Base-by-base conservation (phyloP, 1,140 invertebrate species). In the Platorchestia sp. region DNA sequence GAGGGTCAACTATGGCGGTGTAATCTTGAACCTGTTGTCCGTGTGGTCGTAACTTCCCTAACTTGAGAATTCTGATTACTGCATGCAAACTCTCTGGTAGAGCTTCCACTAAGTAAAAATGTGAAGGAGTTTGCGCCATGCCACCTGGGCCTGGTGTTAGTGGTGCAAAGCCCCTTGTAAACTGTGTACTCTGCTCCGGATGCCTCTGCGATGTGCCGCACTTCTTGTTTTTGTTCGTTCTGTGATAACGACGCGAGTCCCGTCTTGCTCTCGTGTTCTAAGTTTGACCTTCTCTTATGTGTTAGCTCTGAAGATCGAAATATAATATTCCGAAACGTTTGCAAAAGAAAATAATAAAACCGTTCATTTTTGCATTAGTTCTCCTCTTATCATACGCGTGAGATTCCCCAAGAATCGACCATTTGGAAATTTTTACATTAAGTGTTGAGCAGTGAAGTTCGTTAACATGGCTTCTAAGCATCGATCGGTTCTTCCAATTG, bases 141-240 rank as follows among this genome's bases (percentile, higher is more conserved):
- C 59, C 59, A 36, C 59, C 59, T 75, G 59, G 59, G 10, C 3
- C 59, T 75, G 59, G 59, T 75, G 59, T 75, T 75, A 75, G 10
- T 75, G 59, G 59, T 10, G 59, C 59, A 75, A 27, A 75, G 27
- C 59, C 36, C 59, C 59, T 75, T 75, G 59, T 75, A 75, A 75
- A 75, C 96, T 96, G 95, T 96, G 96, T 96, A 93, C 95, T 95
- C 51, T 95, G 95, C 93, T 86, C 95, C 96, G 95, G 95, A 96
- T 95, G 95, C 95, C 95, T 95, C 96, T 95, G 96, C 95, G 95
- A 53, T 91, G 47, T n/a, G 43, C 10, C 59, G 14, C 14, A 1
- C 59, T 75, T 36, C 36, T 75, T 75, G 47, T 51, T 6, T 75
- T 75, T 75, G 59, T 75, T 75, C 59, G 59, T 75, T 75, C 59